phyloP scores from a whole-genome alignment of 1,140 invertebrate genomes.

The Drosophila parvula region DNA sequence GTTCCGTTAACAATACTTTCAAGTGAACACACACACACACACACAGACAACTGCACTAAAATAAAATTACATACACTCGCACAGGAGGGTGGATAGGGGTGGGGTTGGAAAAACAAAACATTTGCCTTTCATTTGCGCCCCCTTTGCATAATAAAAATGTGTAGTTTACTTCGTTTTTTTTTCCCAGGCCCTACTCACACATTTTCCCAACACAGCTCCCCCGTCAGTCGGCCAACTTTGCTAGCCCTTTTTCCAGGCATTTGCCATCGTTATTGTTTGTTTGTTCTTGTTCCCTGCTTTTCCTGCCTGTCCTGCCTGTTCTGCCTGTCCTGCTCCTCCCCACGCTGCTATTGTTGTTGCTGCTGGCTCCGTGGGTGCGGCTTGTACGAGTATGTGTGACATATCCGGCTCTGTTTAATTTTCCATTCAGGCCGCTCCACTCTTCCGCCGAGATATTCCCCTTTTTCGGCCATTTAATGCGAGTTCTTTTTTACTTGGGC shows the following conservation, averaged over 20 bases:
- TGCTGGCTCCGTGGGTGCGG: conserved; percentile 64
- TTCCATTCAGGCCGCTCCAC: conserved; percentile 65
- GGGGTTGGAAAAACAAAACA: conserved; percentile 74
- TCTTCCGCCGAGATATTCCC: conserved; percentile 43
- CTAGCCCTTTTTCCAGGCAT: conserved; percentile 79
- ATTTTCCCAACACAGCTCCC: conserved; percentile 32
- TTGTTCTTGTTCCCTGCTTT: conserved; percentile 54
- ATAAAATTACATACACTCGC: conserved; percentile 39
- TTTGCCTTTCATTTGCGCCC: conserved; percentile 81
- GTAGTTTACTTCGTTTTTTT: conserved; percentile 71
- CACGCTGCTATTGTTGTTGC: conserved; percentile 15
- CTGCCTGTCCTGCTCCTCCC: too few relatives aligned
- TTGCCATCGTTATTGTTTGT: conserved; percentile 80
- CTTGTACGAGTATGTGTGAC: conserved; percentile 74
- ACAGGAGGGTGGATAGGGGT: conserved; percentile 1
- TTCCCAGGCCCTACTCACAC: conserved; percentile 16
- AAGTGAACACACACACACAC: conserved; percentile 61
- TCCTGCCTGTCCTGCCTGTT: neutral
- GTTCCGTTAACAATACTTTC: conserved; percentile 77
- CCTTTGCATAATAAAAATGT: conserved; percentile 82
- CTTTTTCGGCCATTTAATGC: conserved; percentile 74
- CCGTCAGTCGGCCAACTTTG: conserved; percentile 61
- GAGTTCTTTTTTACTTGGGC: conserved; percentile 65
- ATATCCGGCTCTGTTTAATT: conserved; percentile 81
- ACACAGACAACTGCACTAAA: conserved; percentile 51